phyloP scores from a whole-genome alignment of 2,888 invertebrate species.

The Sphaerolaimus hirsutus region DNA sequence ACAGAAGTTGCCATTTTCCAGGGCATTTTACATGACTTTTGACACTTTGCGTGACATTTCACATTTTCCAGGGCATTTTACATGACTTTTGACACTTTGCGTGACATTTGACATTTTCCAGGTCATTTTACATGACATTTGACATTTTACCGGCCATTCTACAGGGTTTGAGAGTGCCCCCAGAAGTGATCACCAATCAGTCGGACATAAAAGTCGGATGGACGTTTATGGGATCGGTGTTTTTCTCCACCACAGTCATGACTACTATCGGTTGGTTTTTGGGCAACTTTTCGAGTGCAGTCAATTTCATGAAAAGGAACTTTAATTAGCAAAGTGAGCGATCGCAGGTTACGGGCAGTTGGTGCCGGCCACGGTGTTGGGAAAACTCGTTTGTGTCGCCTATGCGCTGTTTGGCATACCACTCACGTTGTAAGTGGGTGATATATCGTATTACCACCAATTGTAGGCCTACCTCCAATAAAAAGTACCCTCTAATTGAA shows the following conservation, averaged over 20 bases:
- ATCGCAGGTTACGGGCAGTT: slow-evolving; percentile 4
- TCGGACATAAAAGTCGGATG: not conserved
- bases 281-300: not conserved
- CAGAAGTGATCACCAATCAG: not conserved
- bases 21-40: too few relatives aligned
- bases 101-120: not conserved
- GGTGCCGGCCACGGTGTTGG: slow-evolving; percentile 1
- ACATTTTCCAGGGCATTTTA: too few relatives aligned
- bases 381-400: slow-evolving; percentile 1
- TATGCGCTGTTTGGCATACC: slow-evolving; percentile 6
- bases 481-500: too few relatives aligned
- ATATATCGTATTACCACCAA: too few relatives aligned
- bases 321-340: not conserved
- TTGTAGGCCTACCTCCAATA: too few relatives aligned
- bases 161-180: not conserved
- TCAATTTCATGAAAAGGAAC: not conserved
- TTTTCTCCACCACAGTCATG: not conserved
- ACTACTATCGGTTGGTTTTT: not conserved
- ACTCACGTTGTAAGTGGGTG: slow-evolving; percentile 3
- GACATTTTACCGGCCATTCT: not conserved
- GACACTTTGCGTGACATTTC: too few relatives aligned
- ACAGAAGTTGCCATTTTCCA: too few relatives aligned
- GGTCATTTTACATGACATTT: not conserved
- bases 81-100: too few relatives aligned
- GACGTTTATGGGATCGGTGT: not conserved